These are phyloP conservation scores for Acomys russatus DNA, from an alignment of 2,797 vertebrate species.

Conservation along the genomic window DNA sequence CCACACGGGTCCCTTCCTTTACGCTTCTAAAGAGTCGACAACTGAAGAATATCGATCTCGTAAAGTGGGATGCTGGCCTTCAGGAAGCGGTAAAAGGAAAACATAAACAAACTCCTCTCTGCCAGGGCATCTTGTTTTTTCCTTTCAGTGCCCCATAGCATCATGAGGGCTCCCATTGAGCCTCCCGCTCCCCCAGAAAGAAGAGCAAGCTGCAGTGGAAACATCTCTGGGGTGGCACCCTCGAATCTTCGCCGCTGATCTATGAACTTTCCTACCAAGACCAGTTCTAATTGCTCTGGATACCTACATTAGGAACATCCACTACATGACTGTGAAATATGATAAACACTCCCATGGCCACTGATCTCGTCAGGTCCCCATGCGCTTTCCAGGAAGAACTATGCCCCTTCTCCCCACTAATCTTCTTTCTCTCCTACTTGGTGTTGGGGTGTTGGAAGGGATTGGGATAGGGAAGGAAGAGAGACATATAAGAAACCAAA, in stretches of 20 bases:
- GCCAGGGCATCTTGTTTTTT: slow-evolving; percentile 80
- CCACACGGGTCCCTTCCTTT: slow-evolving; percentile 54
- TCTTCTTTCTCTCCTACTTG: too few relatives aligned
- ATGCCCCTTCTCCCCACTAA: too few relatives aligned
- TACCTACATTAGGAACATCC: background rate
- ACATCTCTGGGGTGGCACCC: background rate
- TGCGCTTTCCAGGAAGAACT: background rate
- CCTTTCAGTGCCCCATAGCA: slow-evolving; percentile 35
- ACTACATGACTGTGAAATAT: background rate
- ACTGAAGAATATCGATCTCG: slow-evolving; percentile 75
- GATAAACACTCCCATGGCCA: background rate
- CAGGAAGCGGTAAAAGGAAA: slow-evolving; percentile 74
- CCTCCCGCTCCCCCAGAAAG: background rate
- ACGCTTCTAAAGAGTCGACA: slow-evolving; percentile 70
- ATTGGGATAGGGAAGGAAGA: too few relatives aligned
- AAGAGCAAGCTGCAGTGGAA: slow-evolving; percentile 6
- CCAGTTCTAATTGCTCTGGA: background rate
- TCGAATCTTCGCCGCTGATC: background rate
- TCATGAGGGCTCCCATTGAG: background rate
- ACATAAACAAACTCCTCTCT: slow-evolving; percentile 70
- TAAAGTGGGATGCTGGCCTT: slow-evolving; percentile 79
- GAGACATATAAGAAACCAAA: too few relatives aligned
- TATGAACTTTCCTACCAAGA: slow-evolving; percentile 7
- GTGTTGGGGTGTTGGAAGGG: too few relatives aligned
- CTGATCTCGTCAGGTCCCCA: background rate